Evolutionary conservation across 1,140 invertebrate genomes (phyloP).

Genomic region (Drosophila oshimai): DNA sequence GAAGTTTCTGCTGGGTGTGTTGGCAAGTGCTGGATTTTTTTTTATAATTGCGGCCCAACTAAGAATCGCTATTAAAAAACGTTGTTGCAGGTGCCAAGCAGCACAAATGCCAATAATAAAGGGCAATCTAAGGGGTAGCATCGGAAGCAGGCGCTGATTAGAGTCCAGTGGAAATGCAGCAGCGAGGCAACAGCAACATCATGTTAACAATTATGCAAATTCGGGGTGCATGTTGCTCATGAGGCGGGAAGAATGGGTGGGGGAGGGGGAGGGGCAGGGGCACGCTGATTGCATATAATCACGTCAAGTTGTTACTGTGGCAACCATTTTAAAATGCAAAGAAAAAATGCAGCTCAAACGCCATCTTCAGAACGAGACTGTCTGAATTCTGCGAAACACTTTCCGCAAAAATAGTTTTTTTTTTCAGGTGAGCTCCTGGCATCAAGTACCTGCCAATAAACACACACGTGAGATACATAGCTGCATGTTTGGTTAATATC

Average conservation of each 20-base stretch:
- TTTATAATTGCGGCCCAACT: slow-evolving; percentile 13
- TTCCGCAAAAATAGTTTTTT: slow-evolving; percentile 6
- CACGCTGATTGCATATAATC: slow-evolving; percentile 70
- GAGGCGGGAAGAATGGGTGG: slow-evolving; percentile 6
- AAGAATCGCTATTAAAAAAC: slow-evolving; percentile 53
- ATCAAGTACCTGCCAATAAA: neutral
- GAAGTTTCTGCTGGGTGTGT: slow-evolving; percentile 7
- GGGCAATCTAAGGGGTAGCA: slow-evolving; percentile 18
- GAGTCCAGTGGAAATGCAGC: slow-evolving; percentile 55
- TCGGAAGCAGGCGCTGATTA: slow-evolving; percentile 58
- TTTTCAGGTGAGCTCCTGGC: slow-evolving; percentile 6
- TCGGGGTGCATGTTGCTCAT: slow-evolving; percentile 66
- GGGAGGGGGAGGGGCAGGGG: neutral
- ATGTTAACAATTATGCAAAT: slow-evolving; percentile 81
- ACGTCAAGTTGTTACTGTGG: slow-evolving; percentile 60
- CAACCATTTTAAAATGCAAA: slow-evolving; percentile 58
- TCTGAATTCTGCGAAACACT: slow-evolving; percentile 65
- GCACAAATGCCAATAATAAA: slow-evolving; percentile 57
- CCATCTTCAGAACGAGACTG: slow-evolving; percentile 68
- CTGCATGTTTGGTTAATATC: slow-evolving; percentile 49
- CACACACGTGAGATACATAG: neutral
- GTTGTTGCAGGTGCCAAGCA: slow-evolving; percentile 66
- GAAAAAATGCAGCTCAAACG: slow-evolving; percentile 52
- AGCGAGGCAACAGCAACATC: slow-evolving; percentile 62
- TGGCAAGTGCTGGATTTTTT: slow-evolving; percentile 21